A percentile compares a stretch with the other conserved stretches of the same genome.
These are phyloP conservation scores for Epinotia brunnichana DNA, from an alignment of 2,888 invertebrate species.

Conservation along the genomic window DNA sequence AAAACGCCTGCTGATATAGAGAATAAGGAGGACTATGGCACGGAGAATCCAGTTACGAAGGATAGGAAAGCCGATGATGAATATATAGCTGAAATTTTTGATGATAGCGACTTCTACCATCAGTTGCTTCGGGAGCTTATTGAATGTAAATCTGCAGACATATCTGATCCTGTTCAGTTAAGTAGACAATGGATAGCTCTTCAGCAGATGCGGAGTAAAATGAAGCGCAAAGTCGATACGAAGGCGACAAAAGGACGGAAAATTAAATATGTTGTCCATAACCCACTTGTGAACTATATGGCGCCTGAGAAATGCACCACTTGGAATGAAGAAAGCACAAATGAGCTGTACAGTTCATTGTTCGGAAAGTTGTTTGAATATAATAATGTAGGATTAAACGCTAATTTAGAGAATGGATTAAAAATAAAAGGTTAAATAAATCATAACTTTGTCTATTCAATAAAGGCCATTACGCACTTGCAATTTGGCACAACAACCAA, in stretches of 20 bases:
- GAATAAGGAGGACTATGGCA: constrained; percentile 51
- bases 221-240: constrained; percentile 96
- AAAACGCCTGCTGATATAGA: constrained; percentile 53
- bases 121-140: constrained; percentile 95
- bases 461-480: background rate
- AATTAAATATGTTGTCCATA: constrained; percentile 92
- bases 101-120: constrained; percentile 99
- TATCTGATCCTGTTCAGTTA: constrained; percentile 92
- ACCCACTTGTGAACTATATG: constrained; percentile 95
- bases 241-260: constrained; percentile 97
- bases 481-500: too few relatives aligned
- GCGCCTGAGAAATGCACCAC: constrained; percentile 87
- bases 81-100: constrained; percentile 93
- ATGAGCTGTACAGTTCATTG: constrained; percentile 91
- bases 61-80: constrained; percentile 81
- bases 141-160: constrained; percentile 93
- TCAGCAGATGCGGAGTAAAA: constrained; percentile 94
- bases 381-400: constrained; percentile 71
- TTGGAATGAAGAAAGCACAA: constrained; percentile 91
- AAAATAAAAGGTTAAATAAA: constrained; percentile 58
- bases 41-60: constrained; percentile 55
- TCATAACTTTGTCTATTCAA: background rate
- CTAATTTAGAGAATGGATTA: constrained; percentile 66
- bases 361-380: constrained; percentile 87
- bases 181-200: constrained; percentile 96